Evolutionary conservation across 2,888 invertebrate species (phyloP), one percentile per base, ranked within the genome.

Genomic region (Andrena haemorrhoa): DNA sequence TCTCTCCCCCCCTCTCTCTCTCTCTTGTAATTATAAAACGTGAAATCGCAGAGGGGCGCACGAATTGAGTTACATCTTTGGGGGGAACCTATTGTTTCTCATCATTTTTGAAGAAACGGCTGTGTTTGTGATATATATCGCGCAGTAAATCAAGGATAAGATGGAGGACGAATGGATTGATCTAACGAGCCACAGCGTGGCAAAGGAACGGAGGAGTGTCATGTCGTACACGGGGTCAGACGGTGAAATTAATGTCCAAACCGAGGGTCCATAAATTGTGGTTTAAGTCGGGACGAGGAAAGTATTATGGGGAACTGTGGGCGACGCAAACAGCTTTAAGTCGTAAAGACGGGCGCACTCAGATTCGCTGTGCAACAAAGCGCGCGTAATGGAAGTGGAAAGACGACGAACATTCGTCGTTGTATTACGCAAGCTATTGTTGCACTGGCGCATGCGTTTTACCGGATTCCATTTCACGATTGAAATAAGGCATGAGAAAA

Each of bases 191-290:
- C 56, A 49, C 51, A 66, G 49, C 68, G 70, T 56, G 70, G 33
- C 41, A 70, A 78, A 73, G 33, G 74, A 76, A 85, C 63, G 76
- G 23, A 76, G 76, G 82, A 72, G 23, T 58, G 12, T 56, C 65
- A n/a, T 77, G 84, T 79, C 79, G 75, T 35, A 78, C 35, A 35
- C 66, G 68, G 58, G 68, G 71, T 70, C 61, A 60, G 71, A 31
- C 76, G 58, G 70, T 60, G 66, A 85, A 85, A 84, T 86, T 84
- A 80, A 85, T 85, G 80, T 84, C 81, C 71, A 69, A 84, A 80
- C 85, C 83, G 70, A 83, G 76, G 75, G 73, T 58, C 76, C 86
- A 74, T 86, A 85, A 85, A 86, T 86, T 85, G 80, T 47, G 76
- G 86, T 83, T 80, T 74, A 85, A 86, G 75, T 58, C 72, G 73